Evolutionary conservation across 1,140 invertebrate genomes (phyloP).

Genomic region (Archivesica marissinica): DNA sequence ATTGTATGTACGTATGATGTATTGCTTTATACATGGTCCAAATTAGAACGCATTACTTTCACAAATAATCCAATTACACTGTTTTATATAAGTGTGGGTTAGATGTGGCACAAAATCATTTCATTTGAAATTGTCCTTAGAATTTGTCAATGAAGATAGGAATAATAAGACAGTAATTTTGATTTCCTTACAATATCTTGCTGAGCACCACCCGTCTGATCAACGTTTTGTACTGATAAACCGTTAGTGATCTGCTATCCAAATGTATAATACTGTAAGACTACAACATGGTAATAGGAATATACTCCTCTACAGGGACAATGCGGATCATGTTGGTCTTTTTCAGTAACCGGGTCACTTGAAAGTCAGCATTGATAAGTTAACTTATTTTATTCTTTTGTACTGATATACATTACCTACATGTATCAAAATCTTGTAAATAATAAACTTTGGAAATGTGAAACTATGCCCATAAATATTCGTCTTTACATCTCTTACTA

Average conservation of each 20-base stretch:
- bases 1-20: too few relatives aligned
- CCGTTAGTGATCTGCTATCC: not conserved
- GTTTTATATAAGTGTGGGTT: too few relatives aligned
- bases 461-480: not conserved
- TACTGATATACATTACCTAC: not conserved
- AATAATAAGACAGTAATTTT: too few relatives aligned
- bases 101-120: too few relatives aligned
- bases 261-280: not conserved
- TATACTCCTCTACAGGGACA: conserved; percentile 84
- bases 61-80: too few relatives aligned
- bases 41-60: too few relatives aligned
- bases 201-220: too few relatives aligned
- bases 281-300: not conserved
- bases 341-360: conserved; percentile 94
- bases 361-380: conserved; percentile 90
- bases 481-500: conserved; percentile 45
- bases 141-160: too few relatives aligned
- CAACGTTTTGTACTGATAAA: too few relatives aligned
- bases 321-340: conserved; percentile 97
- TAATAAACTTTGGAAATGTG: not conserved
- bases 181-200: too few relatives aligned
- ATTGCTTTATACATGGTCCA: too few relatives aligned
- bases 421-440: not conserved
- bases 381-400: not conserved
- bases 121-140: too few relatives aligned